Base-by-base conservation (phyloP, 1,140 invertebrate species). In the Amphibalanus amphitrite region DNA sequence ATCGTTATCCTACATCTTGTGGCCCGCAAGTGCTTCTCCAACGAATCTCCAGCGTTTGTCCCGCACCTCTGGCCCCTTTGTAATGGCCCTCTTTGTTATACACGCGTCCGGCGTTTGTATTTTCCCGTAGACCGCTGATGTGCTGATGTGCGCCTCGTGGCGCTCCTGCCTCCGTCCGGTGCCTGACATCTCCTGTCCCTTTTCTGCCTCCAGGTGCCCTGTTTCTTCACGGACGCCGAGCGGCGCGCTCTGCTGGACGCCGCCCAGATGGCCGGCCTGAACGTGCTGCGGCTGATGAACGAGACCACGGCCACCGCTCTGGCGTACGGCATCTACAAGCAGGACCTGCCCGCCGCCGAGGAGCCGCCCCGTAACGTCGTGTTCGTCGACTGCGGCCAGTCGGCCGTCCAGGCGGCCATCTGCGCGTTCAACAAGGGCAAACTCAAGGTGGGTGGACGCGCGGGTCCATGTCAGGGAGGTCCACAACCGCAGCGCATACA, bases 241-340 rank as follows among this genome's bases (percentile, higher is more conserved):
- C 85, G 96, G 76, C 88, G 91, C 78, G 90, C 94, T 26, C 79
- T 99, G 33, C 79, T 97, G 23, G 92, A 97, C 83, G 88, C 96
- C 30, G 93, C 95, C 47, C 76, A 81, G 73, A 82, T 85, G 71
- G 81, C 83, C 76, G 93, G 93, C 23, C 82, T 99, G 13, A 98
- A 99, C 83, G 93, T 96, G 28, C 81, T 99, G 40, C 87, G 93
- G 73, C 82, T 99, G 38, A 90, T 99, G 83, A 98, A 98, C 81
- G 97, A 99, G 82, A 94, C 95, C 26, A 94, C 95, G 25, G 95
- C 97, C 8, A 94, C 93, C 71, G 93, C 94, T 29, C 82, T 99
- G 29, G 88, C 90, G 29, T 98, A 99, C 82, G 96, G 95, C 73
- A 96, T 98, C 79, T 98, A 98, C 79, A 97, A 97, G 80, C 90